A percentile compares a stretch with the other conserved stretches of the same genome.
Evolutionary conservation across 2,888 invertebrate genomes (phyloP).

Genomic region (Urechis unicinctus): DNA sequence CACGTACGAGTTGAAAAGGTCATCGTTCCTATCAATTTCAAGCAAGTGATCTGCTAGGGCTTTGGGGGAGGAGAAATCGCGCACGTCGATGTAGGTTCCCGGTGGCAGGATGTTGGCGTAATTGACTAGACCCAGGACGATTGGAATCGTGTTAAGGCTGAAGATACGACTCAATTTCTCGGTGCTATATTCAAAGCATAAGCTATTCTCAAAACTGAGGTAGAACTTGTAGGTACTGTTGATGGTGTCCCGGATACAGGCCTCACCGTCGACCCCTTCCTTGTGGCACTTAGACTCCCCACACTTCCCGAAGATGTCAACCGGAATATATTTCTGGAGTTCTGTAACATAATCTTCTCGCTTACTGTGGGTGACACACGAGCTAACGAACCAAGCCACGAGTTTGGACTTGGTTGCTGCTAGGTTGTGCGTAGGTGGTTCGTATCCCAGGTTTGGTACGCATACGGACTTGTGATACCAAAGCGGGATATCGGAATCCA

Average conservation of each 20-base stretch:
- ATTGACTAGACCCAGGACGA: background rate
- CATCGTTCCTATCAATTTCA: background rate
- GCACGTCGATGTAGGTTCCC: constrained; percentile 1
- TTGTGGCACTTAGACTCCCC: background rate
- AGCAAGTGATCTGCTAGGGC: background rate
- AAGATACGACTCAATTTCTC: background rate
- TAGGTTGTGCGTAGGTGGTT: background rate
- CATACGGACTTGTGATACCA: background rate
- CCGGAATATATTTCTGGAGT: background rate
- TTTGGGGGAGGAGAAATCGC: background rate
- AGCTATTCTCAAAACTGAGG: constrained; percentile 4
- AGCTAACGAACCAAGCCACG: constrained; percentile 5
- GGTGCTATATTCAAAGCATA: constrained; percentile 3
- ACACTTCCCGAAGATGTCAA: constrained; percentile 4
- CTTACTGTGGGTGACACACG: background rate
- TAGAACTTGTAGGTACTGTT: constrained; percentile 4
- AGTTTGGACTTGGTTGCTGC: background rate
- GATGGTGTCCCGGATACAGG: background rate
- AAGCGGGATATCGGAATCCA: background rate
- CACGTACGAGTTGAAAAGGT: background rate
- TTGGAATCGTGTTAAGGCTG: background rate
- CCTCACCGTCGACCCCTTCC: background rate
- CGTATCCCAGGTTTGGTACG: background rate
- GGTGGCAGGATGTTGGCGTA: background rate
- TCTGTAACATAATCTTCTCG: background rate